A percentile compares a stretch with the other conserved stretches of the same genome.
Conservation (phyloP, 2,797 vertebrate species). For the Neopelma chrysocephalum region DNA sequence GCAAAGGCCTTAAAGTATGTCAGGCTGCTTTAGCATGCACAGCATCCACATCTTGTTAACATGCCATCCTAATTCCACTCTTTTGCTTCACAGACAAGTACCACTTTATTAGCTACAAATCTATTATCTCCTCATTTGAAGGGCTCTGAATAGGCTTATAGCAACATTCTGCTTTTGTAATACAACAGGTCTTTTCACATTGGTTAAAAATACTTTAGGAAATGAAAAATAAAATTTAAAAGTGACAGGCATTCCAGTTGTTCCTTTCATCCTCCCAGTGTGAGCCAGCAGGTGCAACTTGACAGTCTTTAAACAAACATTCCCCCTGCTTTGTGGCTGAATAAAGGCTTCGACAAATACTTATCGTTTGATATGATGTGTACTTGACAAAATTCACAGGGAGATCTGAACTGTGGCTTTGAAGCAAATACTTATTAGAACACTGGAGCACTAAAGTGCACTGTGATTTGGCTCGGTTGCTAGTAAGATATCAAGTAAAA, state of each 20-base stretch:
- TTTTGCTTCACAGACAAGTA: conserved; percentile 64
- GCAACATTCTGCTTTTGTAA: conserved; percentile 55
- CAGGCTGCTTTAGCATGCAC: conserved; percentile 13
- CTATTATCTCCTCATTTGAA: conserved; percentile 54
- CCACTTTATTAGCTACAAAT: conserved; percentile 68
- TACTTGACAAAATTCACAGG: conserved; percentile 78
- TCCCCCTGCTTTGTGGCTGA: conserved; percentile 64
- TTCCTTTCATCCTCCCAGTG: conserved; percentile 71
- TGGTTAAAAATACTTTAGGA: conserved; percentile 65
- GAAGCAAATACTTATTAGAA: conserved; percentile 78
- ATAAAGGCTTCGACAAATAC: conserved; percentile 76
- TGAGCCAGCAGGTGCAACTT: conserved; percentile 65
- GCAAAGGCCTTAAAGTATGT: neutral
- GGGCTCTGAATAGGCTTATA: conserved; percentile 60
- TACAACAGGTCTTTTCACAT: conserved; percentile 61
- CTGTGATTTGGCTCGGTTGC: conserved; percentile 66
- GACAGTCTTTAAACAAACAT: conserved; percentile 77
- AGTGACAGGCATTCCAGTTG: conserved; percentile 66
- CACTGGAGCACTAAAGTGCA: conserved; percentile 68
- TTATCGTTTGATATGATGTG: conserved; percentile 76
- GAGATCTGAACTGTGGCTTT: conserved; percentile 72
- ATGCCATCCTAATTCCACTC: conserved; percentile 66
- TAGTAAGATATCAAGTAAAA: conserved; percentile 50
- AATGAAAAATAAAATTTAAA: conserved; percentile 69
- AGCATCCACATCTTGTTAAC: conserved; percentile 42